Conservation (phyloP, 1,140 invertebrate species). For the Campoletis sonorensis region DNA sequence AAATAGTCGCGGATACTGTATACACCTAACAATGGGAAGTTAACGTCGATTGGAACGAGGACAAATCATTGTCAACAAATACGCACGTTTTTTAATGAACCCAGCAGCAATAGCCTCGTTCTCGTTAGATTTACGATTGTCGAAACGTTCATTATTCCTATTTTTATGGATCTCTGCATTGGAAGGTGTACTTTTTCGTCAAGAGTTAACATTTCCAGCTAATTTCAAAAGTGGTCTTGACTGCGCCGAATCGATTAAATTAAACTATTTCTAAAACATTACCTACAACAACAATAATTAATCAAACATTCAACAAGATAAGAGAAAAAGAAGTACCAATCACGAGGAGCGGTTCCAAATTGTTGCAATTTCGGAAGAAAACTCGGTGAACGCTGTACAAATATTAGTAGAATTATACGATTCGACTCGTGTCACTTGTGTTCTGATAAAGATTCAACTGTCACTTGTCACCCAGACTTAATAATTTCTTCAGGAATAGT, state of each 20-base stretch:
- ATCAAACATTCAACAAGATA: too few relatives aligned
- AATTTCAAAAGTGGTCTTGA: too few relatives aligned
- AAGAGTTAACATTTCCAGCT: too few relatives aligned
- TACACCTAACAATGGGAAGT: slow-evolving; percentile 23
- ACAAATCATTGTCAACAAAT: slow-evolving; percentile 22
- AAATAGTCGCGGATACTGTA: neutral
- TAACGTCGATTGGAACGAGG: slow-evolving; percentile 24
- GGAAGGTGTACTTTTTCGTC: neutral
- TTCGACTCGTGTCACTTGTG: too few relatives aligned
- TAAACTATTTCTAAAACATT: too few relatives aligned
- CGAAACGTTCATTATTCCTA: neutral
- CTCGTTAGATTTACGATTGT: slow-evolving; percentile 23
- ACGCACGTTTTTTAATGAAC: neutral
- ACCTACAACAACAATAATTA: too few relatives aligned
- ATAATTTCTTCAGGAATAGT: neutral
- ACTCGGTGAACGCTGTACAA: too few relatives aligned
- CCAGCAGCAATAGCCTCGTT: neutral
- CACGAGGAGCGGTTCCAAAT: too few relatives aligned
- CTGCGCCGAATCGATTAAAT: too few relatives aligned
- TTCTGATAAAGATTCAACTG: neutral
- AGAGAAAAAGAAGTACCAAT: too few relatives aligned
- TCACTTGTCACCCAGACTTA: neutral
- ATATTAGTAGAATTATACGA: too few relatives aligned
- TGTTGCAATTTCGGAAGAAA: too few relatives aligned
- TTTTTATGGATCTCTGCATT: neutral